These are phyloP conservation scores for Bothrops jararaca DNA, from an alignment of 2,113 vertebrate species.

Conservation along the genomic window DNA sequence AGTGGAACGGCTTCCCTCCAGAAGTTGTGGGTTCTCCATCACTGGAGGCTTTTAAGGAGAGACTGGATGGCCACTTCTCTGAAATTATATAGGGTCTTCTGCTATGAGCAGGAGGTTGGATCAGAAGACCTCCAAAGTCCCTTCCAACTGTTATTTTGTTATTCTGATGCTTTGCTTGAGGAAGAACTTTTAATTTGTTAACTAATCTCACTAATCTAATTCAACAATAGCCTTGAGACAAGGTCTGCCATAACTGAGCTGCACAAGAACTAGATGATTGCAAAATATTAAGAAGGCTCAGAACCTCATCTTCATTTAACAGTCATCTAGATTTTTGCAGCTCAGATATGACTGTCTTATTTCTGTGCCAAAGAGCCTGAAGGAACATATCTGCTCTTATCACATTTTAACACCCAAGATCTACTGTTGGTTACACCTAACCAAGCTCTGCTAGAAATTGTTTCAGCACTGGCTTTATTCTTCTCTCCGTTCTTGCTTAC, in stretches of 20 bases:
- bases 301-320: neutral
- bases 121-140: neutral
- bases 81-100: neutral
- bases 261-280: neutral
- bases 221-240: neutral
- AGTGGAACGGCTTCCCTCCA: fast-evolving
- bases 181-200: neutral
- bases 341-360: neutral
- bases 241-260: neutral
- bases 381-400: neutral
- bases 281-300: neutral
- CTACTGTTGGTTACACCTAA: neutral
- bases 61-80: neutral
- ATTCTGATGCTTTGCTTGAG: neutral
- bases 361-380: neutral
- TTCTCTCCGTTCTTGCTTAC: neutral
- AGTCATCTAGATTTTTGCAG: neutral
- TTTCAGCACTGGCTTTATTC: neutral
- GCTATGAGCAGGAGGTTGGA: neutral
- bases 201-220: neutral
- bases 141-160: neutral
- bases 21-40: neutral
- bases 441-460: neutral
- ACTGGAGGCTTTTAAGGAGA: neutral
- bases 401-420: neutral